A percentile compares a stretch with the other conserved stretches of the same genome.
phyloP scores from a whole-genome alignment of 2,797 vertebrate species.

The Gorsachius magnificus region DNA sequence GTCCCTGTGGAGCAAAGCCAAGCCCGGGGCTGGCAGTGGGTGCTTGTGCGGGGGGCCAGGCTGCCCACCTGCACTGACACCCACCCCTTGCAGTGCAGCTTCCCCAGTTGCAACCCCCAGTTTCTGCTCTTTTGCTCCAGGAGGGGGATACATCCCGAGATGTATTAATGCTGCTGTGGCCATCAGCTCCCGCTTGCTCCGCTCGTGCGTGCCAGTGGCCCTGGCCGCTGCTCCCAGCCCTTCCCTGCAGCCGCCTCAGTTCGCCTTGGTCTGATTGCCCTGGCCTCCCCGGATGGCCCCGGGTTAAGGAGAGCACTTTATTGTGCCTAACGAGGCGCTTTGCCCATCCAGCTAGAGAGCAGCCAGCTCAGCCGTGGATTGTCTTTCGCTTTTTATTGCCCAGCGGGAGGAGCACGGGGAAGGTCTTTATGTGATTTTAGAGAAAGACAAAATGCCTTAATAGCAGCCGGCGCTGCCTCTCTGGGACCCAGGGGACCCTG shows the following conservation, averaged over 20 bases:
- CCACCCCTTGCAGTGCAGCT: background rate
- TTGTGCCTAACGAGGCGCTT: slow-evolving; percentile 3
- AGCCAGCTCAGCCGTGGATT: background rate
- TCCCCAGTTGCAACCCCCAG: background rate
- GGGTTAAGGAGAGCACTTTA: background rate
- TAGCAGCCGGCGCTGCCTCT: slow-evolving; percentile 38
- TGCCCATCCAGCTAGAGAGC: slow-evolving; percentile 10
- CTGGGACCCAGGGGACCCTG: slow-evolving; percentile 17
- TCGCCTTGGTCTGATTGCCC: background rate
- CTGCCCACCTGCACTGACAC: background rate
- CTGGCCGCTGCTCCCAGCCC: background rate
- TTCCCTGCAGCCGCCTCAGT: background rate
- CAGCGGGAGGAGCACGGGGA: slow-evolving; percentile 12
- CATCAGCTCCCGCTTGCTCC: background rate
- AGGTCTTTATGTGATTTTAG: slow-evolving; percentile 55
- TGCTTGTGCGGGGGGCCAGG: rapidly evolving
- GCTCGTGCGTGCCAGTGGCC: rapidly evolving
- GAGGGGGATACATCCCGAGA: rapidly evolving
- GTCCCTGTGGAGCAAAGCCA: background rate
- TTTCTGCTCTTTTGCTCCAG: background rate
- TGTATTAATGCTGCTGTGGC: rapidly evolving
- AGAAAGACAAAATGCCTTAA: slow-evolving; percentile 67
- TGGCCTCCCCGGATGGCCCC: background rate
- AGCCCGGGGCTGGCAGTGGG: background rate
- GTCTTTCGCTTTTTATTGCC: slow-evolving; percentile 18